Evolutionary conservation across 2,888 invertebrate species (phyloP).

Genomic region (Eustalomyia histrio): DNA sequence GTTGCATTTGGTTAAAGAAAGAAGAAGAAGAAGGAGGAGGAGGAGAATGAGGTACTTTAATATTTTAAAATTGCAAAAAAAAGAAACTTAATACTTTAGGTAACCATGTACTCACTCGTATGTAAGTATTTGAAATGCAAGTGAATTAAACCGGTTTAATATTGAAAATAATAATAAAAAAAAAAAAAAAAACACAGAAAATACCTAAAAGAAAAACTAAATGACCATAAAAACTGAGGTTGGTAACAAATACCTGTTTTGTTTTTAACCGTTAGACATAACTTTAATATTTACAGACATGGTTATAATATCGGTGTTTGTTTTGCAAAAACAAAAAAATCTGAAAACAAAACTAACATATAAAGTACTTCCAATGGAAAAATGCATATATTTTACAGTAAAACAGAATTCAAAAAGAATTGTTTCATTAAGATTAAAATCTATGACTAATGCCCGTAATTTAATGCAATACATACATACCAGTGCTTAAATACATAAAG

Average conservation of each 20-base stretch:
- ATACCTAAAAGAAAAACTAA: conserved; percentile 29
- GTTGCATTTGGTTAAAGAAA: too few species aligned
- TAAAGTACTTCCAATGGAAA: neutral
- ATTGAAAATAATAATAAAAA: too few species aligned
- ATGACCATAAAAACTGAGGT: conserved; percentile 47
- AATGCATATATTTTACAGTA: neutral
- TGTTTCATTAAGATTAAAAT: neutral
- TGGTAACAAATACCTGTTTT: conserved; percentile 52
- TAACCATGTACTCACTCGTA: neutral
- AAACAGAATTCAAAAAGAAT: neutral
- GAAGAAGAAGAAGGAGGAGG: too few species aligned
- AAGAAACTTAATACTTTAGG: neutral
- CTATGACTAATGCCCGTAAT: too few species aligned
- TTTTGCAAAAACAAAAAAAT: neutral
- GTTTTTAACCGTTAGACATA: conserved; percentile 46
- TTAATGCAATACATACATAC: too few species aligned
- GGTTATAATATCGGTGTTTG: neutral
- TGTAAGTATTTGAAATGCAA: neutral
- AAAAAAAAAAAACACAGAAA: neutral
- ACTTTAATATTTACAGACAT: neutral
- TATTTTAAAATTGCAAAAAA: neutral
- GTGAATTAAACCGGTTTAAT: neutral
- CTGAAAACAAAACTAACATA: neutral
- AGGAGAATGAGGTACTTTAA: neutral
- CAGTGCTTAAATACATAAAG: too few species aligned